These are phyloP conservation scores for Tigriopus japonicus DNA, from an alignment of 1,140 invertebrate genomes.

Conservation along the genomic window DNA sequence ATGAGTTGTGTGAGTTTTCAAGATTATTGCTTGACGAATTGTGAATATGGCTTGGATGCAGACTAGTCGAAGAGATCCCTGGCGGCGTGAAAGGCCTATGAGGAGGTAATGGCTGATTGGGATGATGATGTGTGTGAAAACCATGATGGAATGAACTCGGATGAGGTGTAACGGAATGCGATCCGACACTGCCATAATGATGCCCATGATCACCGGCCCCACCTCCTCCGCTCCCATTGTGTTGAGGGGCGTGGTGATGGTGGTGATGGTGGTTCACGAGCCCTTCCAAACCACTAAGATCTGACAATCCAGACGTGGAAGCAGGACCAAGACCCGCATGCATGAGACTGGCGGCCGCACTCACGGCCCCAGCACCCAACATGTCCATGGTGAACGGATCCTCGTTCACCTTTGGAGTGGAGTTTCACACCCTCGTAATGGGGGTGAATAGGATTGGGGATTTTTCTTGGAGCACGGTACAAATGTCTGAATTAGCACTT, in stretches of 20 bases:
- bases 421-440: too few species aligned
- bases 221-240: too few species aligned
- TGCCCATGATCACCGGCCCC: neutral
- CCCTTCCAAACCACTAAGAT: constrained; percentile 6
- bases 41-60: neutral
- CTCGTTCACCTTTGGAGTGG: neutral
- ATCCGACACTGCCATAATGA: neutral
- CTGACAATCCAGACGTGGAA: neutral
- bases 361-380: neutral
- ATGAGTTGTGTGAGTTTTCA: neutral
- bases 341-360: neutral
- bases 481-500: too few species aligned
- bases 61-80: neutral
- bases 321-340: neutral
- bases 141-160: neutral
- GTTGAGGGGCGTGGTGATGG: neutral
- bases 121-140: constrained; percentile 1
- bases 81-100: constrained; percentile 6
- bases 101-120: constrained; percentile 4
- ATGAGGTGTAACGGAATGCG: neutral
- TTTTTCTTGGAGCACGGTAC: too few species aligned
- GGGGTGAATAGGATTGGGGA: too few species aligned
- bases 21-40: too few species aligned
- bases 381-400: constrained; percentile 1
- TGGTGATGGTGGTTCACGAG: neutral